These are phyloP conservation scores for Matsumurasca onukii DNA, from an alignment of 1,140 invertebrate species.

Conservation along the genomic window DNA sequence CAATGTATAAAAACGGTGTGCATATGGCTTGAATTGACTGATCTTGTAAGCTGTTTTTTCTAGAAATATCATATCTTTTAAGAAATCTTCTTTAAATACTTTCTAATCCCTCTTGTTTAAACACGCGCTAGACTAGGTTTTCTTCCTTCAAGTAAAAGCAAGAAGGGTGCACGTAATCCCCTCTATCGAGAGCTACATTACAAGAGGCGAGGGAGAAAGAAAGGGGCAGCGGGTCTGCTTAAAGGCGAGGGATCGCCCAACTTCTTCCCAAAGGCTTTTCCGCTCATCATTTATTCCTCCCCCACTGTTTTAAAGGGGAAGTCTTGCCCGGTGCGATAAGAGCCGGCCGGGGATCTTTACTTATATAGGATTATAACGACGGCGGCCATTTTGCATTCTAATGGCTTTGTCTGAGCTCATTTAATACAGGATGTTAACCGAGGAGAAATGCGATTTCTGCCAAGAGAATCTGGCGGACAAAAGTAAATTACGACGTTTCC, in stretches of 20 bases:
- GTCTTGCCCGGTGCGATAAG: neutral
- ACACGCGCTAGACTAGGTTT: no score
- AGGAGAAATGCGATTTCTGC: conserved; percentile 20
- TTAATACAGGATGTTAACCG: conserved; percentile 24
- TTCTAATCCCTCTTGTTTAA: no score
- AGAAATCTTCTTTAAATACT: no score
- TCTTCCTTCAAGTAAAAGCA: no score
- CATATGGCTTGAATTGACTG: no score
- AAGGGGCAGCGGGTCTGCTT: neutral
- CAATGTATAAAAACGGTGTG: no score
- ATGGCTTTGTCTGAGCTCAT: conserved; percentile 24
- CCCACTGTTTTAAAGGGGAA: neutral
- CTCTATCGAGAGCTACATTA: neutral
- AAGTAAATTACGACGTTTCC: conserved; percentile 25
- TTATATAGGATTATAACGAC: conserved; percentile 21
- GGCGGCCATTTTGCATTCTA: conserved; percentile 26
- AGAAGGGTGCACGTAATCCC: neutral
- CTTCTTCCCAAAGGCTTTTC: neutral
- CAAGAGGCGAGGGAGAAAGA: no score
- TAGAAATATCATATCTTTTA: no score
- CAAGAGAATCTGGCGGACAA: conserved; percentile 20
- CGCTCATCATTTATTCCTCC: conserved; percentile 19
- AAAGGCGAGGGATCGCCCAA: neutral
- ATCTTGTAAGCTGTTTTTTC: no score
- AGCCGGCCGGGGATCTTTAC: conserved; percentile 25